Evolutionary conservation across 2,797 vertebrate genomes (phyloP), one percentile per base, ranked within the genome.

Genomic region (Rhynchonycteris naso): DNA sequence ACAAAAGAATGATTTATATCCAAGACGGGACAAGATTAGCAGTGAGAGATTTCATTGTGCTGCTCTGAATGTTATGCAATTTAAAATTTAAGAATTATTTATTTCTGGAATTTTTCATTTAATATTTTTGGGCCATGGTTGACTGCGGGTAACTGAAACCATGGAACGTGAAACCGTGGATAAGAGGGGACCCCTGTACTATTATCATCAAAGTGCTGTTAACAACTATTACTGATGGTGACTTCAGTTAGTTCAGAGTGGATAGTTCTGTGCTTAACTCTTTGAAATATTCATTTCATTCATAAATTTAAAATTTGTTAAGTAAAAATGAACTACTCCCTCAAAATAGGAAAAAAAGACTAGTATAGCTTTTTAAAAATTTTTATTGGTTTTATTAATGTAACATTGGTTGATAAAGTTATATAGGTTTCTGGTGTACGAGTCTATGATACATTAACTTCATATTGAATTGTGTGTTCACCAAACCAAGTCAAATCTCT

Each of bases 211-310:
- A 75, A 82, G 24, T 88, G 88, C 59, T 68, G 24, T 91, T 86
- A 69, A 92, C 4, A 30, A 16, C 47, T 75, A 12, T 86, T 58
- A 72, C 35, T 59, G 22, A 12, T 65, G 58, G 21, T 43, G 50
- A 92, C 26, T 68, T 91, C 75, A 79, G 50, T 68, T 69, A 71
- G 33, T 56, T 75, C 22, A 72, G 4, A 63, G 15, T 19, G 66
- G 65, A 50, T 1, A 69, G 38, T 76, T 90, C 28, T 79, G 24
- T 61, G 33, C 18, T 56, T 24, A 75, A n/a, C 24, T 88, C 78
- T 86, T 76, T 63, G 28, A 90, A 85, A 88, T 78, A 65, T 43
- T 88, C 79, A 75, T 69, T 92, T 80, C 83, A 90, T 18, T 88
- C 72, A 80, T 21, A 81, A 75, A 30, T 87, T 92, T 50, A 30